Evolutionary conservation across 2,888 invertebrate genomes (phyloP), one percentile per base, ranked within the genome.

Genomic region (Chironomus riparius): DNA sequence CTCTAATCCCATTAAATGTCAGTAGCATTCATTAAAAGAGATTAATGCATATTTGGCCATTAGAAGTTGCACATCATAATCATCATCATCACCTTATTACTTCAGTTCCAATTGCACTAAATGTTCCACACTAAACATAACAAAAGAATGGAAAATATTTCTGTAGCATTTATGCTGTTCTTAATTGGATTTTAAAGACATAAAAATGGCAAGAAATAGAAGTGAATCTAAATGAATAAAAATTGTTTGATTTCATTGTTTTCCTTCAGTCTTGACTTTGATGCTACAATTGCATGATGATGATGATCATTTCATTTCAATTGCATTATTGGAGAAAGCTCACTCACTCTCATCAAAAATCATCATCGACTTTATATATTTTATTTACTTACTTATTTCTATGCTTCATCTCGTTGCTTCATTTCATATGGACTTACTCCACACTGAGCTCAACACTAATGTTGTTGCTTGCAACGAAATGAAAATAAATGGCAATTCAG

Each of bases 131-230:
- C 38, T 38, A 38, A 38, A 38, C 4, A 38, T 38, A 38, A 38
- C 38, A 38, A 38, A 38, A 38, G 38, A 38, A 38, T 38, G 10
- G 10, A 38, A 38, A 38, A 38, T 28, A 38, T 38, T 38, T 38
- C 38, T 38, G 4, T 10, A 38, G 38, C 38, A 38, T 38, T 38
- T 38, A 22, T 65, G n/a, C 10, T 65, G 65, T 22, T 65, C 65
- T 65, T 68, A 70, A 70, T 70, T 70, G 70, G 50, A 70, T 50
- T 70, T 50, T 70, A 48, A 70, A 70, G 22, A 70, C 50, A 70
- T 50, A 21, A 70, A 70, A 70, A n/a, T 50, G 10, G 38, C 1
- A 10, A 47, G 10, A 38, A 47, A 22, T 21, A 21, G 18, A 65
- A 65, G 18, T 18, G 47, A 70, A 47, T 47, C 12, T 38, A 38